Evolutionary conservation across 2,888 invertebrate genomes (phyloP).

Genomic region (Drosophila maculinotata): DNA sequence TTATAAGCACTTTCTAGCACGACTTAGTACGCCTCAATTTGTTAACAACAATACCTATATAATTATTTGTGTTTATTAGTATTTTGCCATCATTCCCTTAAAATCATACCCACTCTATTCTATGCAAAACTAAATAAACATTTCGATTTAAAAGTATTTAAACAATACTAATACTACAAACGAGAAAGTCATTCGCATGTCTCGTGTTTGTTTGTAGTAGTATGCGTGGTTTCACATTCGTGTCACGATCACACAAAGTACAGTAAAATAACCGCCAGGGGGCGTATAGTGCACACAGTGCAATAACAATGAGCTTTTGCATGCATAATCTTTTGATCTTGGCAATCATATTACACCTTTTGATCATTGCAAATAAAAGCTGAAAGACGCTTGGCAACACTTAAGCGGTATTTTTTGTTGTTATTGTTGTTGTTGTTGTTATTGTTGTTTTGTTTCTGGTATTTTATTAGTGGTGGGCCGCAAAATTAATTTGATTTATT

Average conservation of each 20-base stretch:
- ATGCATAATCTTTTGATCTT: conserved; percentile 26
- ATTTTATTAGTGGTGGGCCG: conserved; percentile 18
- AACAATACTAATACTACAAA: conserved; percentile 8
- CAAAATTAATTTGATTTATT: conserved; percentile 74
- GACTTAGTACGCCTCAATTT: no score
- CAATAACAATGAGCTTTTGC: no score
- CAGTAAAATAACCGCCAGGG: conserved; percentile 1
- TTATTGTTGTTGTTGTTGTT: neutral
- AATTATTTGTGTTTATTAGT: neutral
- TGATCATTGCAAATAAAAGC: conserved; percentile 9
- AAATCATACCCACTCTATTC: no score
- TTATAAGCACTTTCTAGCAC: no score
- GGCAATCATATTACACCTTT: conserved; percentile 14
- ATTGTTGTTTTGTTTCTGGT: conserved; percentile 2
- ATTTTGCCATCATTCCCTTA: no score
- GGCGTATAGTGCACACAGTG: no score
- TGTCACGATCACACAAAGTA: no score
- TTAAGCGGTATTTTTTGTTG: conserved; percentile 2
- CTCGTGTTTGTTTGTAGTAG: neutral
- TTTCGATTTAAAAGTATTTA: conserved; percentile 1
- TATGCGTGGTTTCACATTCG: neutral
- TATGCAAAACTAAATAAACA: neutral
- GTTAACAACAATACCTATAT: neutral
- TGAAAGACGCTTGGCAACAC: conserved; percentile 17
- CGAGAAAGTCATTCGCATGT: neutral